These are phyloP conservation scores for Naja naja DNA, from an alignment of 2,113 vertebrate species.

Conservation along the genomic window DNA sequence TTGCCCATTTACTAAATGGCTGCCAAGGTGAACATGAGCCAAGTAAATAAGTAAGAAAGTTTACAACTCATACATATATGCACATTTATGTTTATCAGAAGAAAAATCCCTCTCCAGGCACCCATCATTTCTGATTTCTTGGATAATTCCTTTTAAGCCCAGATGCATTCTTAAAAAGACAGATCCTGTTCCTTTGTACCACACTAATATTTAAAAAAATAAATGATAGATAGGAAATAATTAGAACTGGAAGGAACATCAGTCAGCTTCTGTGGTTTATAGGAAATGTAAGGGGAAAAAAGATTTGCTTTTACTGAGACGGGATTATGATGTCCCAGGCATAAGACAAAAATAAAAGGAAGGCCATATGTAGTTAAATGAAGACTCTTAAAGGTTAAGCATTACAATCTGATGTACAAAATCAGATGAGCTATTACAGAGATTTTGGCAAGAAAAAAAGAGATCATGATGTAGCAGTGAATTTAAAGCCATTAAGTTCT, in stretches of 20 bases:
- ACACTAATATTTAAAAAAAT: not conserved
- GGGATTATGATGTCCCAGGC: not conserved
- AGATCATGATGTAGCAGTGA: not conserved
- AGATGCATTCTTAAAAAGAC: not conserved
- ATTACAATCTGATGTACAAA: not conserved
- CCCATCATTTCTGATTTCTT: not conserved
- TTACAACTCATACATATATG: not conserved
- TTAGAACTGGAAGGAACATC: not conserved
- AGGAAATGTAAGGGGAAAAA: not conserved
- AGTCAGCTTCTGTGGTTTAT: not conserved
- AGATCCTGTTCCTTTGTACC: not conserved
- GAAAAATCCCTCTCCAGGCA: not conserved
- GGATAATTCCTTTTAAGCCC: not conserved
- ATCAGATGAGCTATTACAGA: not conserved
- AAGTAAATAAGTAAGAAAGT: not conserved
- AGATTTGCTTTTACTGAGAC: not conserved
- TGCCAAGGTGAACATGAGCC: not conserved
- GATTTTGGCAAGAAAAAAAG: not conserved
- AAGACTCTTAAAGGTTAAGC: not conserved
- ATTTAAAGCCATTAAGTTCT: not conserved
- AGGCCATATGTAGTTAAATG: not conserved
- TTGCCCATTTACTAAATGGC: not conserved
- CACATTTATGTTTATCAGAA: not conserved
- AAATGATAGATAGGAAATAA: not conserved
- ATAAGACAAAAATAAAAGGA: not conserved